Conservation (phyloP, 2,113 vertebrate genomes). For the Pelodiscus sinensis region DNA sequence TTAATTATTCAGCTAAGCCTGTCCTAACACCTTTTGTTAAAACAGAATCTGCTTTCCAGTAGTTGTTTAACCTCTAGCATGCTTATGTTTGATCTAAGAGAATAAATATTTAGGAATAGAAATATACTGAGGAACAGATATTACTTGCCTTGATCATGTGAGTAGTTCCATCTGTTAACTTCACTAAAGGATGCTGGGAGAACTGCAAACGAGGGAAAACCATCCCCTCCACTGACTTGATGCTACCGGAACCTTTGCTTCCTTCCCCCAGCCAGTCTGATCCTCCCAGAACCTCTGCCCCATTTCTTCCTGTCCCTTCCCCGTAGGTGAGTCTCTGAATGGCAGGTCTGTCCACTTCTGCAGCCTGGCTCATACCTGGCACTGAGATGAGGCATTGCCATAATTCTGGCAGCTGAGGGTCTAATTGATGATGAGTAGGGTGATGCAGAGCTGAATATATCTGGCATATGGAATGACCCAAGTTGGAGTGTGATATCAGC, state of each 20-base stretch:
- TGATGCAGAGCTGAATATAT: background rate
- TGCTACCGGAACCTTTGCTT: background rate
- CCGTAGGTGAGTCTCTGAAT: background rate
- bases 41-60: background rate
- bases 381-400: background rate
- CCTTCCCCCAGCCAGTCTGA: background rate
- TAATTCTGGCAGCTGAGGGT: background rate
- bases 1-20: constrained; percentile 35
- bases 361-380: background rate
- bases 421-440: background rate
- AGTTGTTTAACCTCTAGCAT: background rate
- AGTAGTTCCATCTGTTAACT: background rate
- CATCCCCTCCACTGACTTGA: background rate
- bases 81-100: constrained; percentile 27
- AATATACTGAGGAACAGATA: background rate
- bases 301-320: background rate
- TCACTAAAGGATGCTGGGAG: background rate
- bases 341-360: background rate
- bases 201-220: background rate
- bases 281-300: too few relatives aligned
- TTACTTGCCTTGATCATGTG: background rate
- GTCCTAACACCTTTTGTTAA: constrained; percentile 43
- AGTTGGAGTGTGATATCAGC: background rate
- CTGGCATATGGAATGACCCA: background rate
- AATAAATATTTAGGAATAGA: constrained; percentile 1